Evolutionary conservation across 2,113 vertebrate species (phyloP).

Genomic region (Xyliphius kryptos): DNA sequence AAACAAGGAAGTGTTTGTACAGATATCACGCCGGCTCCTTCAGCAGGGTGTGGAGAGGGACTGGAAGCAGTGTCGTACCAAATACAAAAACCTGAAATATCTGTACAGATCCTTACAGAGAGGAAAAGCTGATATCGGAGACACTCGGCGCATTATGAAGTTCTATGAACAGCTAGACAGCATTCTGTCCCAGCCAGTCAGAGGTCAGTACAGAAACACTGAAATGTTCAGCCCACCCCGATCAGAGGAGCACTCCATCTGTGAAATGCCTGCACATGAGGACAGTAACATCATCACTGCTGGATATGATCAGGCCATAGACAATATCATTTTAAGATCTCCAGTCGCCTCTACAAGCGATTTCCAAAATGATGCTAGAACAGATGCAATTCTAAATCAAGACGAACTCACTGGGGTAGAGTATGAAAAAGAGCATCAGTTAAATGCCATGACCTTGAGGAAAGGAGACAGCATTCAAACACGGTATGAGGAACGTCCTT

Average conservation of each 20-base stretch:
- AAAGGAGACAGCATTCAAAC: no score
- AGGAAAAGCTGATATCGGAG: constrained; percentile 62
- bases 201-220: constrained; percentile 31
- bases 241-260: constrained; percentile 36
- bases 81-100: constrained; percentile 87
- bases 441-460: no score
- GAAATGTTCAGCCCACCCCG: constrained; percentile 10
- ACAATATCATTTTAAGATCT: no score
- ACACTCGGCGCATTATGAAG: constrained; percentile 69
- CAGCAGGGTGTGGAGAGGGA: constrained; percentile 77
- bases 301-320: no score
- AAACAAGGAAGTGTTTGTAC: constrained; percentile 83
- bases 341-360: no score
- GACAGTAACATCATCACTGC: no score
- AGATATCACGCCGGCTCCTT: constrained; percentile 73
- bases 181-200: constrained; percentile 61
- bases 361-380: no score
- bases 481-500: no score
- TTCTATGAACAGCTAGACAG: constrained; percentile 81
- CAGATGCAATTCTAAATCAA: no score
- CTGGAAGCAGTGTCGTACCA: constrained; percentile 83
- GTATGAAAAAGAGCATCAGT: no score
- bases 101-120: constrained; percentile 78
- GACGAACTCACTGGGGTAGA: no score
- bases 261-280: constrained; percentile 13